Evolutionary conservation across 2,888 invertebrate genomes (phyloP), one percentile per base, ranked within the genome.

Genomic region (Agrotis ipsilon): DNA sequence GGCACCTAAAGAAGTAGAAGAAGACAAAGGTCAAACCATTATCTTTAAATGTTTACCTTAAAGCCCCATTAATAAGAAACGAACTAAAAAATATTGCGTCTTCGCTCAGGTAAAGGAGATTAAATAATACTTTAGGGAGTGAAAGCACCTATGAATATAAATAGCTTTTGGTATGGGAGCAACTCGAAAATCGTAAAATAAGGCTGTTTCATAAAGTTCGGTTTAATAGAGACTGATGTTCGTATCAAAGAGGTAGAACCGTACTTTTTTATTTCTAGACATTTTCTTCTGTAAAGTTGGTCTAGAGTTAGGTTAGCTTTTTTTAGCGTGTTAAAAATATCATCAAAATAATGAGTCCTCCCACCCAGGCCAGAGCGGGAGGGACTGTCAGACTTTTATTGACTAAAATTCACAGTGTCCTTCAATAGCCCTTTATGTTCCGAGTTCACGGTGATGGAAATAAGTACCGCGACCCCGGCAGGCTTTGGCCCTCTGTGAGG

Each of bases 131-230:
- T 68, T 73, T 68, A 68, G 49, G 49, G 39, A 75, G 19, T 21
- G 60, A 51, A 60, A 57, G 69, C 76, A 75, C 60, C 73, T 61
- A 73, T 73, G 73, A 73, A 75, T 73, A 75, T 73, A 75, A 75
- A 73, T 61, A 60, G 69, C 55, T 39, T 74, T 57, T 46, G 39
- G 60, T 68, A n/a, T 16, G 73, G 24, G 32, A 68, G 75, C 24
- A 46, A 68, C 49, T 75, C 39, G 45, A 60, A 48, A 45, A 45
- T 75, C 32, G 18, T 60, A 48, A 73, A 75, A 59, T 58, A 72
- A 48, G n/a, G 19, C 51, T 52, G 57, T 74, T 59, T 46, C 51
- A 58, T 68, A 68, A 51, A 57, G 68, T 55, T 45, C 21, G 21
- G 49, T 55, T 60, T 60, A 68, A 49, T 49, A 46, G 18, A 39